These are phyloP conservation scores for Protophormia terraenovae DNA, from an alignment of 2,888 invertebrate genomes.

Conservation along the genomic window DNA sequence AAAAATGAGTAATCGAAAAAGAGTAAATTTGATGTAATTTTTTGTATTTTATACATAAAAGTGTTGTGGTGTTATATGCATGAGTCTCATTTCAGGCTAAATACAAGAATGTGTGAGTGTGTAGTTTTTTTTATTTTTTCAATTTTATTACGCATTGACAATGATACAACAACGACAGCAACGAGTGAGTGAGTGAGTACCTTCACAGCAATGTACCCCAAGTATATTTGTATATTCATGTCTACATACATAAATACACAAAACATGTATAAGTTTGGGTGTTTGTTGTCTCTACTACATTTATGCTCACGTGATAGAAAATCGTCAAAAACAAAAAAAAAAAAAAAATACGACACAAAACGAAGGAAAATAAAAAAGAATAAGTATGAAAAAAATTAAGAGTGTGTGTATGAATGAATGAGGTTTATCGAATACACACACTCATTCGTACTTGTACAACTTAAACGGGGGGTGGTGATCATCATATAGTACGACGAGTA, in stretches of 20 bases:
- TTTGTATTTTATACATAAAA: neutral
- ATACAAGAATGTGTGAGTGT: neutral
- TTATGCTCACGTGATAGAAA: slow-evolving; percentile 64
- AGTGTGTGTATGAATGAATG: slow-evolving; percentile 14
- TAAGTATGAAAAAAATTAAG: slow-evolving; percentile 26
- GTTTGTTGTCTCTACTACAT: slow-evolving; percentile 26
- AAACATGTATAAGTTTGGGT: neutral
- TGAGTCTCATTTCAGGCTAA: slow-evolving; percentile 9
- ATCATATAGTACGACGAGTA: neutral
- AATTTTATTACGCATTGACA: slow-evolving; percentile 39
- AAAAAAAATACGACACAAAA: neutral
- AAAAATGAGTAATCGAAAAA: slow-evolving; percentile 39
- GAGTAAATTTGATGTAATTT: slow-evolving; percentile 43
- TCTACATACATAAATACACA: neutral
- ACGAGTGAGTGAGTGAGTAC: neutral
- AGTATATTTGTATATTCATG: neutral
- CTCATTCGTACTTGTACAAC: neutral
- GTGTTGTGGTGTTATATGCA: neutral
- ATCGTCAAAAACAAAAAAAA: slow-evolving; percentile 30
- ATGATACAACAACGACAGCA: slow-evolving; percentile 20
- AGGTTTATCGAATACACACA: slow-evolving; percentile 27
- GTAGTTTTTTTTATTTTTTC: slow-evolving; percentile 1
- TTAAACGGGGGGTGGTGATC: slow-evolving; percentile 62
- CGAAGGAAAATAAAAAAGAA: slow-evolving; percentile 23
- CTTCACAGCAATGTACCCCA: neutral